Evolutionary conservation across 2,113 vertebrate species (phyloP).

Genomic region (Pomatorhinus ruficollis): DNA sequence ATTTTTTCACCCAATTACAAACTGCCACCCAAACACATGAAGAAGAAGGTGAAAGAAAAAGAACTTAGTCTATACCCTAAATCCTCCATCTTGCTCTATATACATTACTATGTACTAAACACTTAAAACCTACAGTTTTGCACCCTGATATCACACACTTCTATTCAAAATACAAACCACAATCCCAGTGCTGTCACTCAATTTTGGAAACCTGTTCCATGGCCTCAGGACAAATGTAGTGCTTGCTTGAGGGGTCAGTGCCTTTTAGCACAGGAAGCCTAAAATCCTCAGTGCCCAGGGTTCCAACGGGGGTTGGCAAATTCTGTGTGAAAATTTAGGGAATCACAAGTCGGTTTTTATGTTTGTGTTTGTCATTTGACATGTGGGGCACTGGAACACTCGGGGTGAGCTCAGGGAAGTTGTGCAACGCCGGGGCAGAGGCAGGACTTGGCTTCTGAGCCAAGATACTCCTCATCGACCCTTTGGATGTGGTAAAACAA

Average conservation of each 20-base stretch:
- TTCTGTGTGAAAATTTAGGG: background rate
- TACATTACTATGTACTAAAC: background rate
- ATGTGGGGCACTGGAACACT: background rate
- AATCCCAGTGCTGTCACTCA: background rate
- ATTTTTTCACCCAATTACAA: background rate
- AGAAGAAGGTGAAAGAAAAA: background rate
- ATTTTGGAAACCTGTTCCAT: background rate
- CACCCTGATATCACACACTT: background rate
- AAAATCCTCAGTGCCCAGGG: background rate
- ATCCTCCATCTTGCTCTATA: background rate
- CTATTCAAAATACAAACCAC: background rate
- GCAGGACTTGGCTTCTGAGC: background rate
- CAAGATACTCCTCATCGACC: background rate
- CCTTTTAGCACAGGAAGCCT: background rate
- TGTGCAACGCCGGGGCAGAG: background rate
- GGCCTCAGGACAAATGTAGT: background rate
- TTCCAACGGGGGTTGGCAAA: background rate
- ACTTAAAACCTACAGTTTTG: background rate
- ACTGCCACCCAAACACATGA: background rate
- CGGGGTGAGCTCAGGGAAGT: background rate
- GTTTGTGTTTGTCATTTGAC: background rate
- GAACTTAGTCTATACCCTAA: background rate
- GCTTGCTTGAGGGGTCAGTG: background rate
- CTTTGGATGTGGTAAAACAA: background rate
- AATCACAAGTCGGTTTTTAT: background rate